Conservation (phyloP, 1,140 invertebrate species). For the Archivesica marissinica region DNA sequence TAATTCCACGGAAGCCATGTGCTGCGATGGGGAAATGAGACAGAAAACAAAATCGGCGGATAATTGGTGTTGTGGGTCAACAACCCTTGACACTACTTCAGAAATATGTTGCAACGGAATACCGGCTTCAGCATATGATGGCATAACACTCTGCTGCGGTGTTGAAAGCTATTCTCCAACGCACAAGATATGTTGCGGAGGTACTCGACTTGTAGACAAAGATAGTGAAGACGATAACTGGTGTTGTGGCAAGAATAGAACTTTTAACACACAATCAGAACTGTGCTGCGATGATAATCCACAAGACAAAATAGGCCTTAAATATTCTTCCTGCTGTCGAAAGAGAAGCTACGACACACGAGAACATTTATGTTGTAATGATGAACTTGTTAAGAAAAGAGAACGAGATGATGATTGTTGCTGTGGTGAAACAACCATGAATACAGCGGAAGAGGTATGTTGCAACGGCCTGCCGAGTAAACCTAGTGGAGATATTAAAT, state of each 20-base stretch:
- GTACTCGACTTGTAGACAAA: constrained; percentile 14
- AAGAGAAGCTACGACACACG: constrained; percentile 31
- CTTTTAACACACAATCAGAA: constrained; percentile 10
- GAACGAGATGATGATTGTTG: constrained; percentile 41
- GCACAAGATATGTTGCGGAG: constrained; percentile 34
- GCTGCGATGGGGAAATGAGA: constrained; percentile 1
- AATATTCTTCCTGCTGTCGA: constrained; percentile 29
- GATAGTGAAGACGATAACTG: constrained; percentile 9
- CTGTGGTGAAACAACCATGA: constrained; percentile 46
- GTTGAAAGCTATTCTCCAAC: constrained; percentile 8
- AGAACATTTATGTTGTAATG: constrained; percentile 25
- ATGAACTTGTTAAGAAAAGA: background rate
- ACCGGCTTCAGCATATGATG: background rate
- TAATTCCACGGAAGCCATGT: background rate
- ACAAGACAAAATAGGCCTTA: constrained; percentile 1
- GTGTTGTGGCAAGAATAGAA: constrained; percentile 41
- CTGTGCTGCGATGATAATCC: constrained; percentile 35
- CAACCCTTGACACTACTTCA: constrained; percentile 16
- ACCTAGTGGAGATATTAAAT: constrained; percentile 35
- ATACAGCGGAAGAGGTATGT: constrained; percentile 30
- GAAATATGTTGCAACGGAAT: constrained; percentile 18
- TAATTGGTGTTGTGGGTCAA: constrained; percentile 46
- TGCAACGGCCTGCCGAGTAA: constrained; percentile 37
- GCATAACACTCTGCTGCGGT: constrained; percentile 25
- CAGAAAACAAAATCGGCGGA: constrained; percentile 7